Conservation (phyloP, 2,888 invertebrate species). For the Eupithecia subumbrata region DNA sequence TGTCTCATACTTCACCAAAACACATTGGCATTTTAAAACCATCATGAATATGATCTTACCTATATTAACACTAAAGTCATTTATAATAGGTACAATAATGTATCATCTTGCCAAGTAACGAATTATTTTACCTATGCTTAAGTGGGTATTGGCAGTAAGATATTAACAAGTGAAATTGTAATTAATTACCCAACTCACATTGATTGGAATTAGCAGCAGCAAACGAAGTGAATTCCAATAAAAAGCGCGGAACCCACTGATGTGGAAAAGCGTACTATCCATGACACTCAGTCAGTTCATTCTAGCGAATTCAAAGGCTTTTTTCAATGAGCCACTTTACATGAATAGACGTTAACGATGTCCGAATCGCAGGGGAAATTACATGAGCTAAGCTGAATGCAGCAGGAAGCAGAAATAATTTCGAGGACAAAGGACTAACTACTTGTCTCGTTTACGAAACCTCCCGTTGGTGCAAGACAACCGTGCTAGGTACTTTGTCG, state of each 20-base stretch:
- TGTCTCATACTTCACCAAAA: too few relatives aligned
- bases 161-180: background rate
- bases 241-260: background rate
- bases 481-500: background rate
- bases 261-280: conserved; percentile 21
- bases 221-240: conserved; percentile 3
- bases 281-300: conserved; percentile 18
- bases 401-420: conserved; percentile 34
- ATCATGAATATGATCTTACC: too few relatives aligned
- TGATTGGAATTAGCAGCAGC: background rate
- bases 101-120: background rate
- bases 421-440: conserved; percentile 23
- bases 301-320: conserved; percentile 40
- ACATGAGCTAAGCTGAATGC: conserved; percentile 55
- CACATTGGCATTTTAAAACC: too few relatives aligned
- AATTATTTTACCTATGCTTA: background rate
- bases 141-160: background rate
- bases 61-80: too few relatives aligned
- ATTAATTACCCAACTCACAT: background rate
- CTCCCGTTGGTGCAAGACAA: background rate
- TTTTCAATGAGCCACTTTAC: conserved; percentile 56
- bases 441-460: conserved; percentile 8
- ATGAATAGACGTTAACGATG: conserved; percentile 76
- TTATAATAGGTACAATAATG: too few relatives aligned
- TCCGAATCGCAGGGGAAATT: conserved; percentile 70